Conservation (phyloP, 2,113 vertebrate species). For the Willisornis vidua region DNA sequence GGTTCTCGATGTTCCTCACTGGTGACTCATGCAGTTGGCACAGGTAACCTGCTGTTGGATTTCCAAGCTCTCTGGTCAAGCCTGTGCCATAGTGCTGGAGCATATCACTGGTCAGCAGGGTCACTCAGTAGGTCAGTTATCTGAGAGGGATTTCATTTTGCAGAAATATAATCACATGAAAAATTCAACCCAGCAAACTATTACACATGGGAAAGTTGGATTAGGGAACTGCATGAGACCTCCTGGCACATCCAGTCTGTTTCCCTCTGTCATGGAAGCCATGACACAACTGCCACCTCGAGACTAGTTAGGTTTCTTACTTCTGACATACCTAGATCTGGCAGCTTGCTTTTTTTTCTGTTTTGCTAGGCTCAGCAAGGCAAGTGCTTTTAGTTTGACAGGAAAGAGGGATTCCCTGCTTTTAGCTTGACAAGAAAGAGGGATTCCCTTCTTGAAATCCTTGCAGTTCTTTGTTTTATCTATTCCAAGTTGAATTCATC, state of each 20-base stretch:
- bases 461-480: not conserved
- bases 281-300: not conserved
- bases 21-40: not conserved
- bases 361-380: not conserved
- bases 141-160: not conserved
- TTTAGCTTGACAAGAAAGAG: not conserved
- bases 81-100: not conserved
- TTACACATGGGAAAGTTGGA: not conserved
- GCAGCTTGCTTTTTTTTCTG: not conserved
- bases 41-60: not conserved
- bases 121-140: not conserved
- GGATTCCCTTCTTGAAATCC: not conserved
- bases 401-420: not conserved
- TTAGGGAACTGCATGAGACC: not conserved
- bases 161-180: not conserved
- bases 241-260: not conserved
- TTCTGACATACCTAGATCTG: not conserved
- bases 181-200: not conserved
- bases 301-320: not conserved
- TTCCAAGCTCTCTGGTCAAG: not conserved
- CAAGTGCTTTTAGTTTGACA: not conserved
- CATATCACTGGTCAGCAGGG: not conserved
- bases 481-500: not conserved
- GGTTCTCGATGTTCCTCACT: not conserved
- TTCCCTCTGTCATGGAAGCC: not conserved